Evolutionary conservation across 2,113 vertebrate genomes (phyloP), one percentile per base, ranked within the genome.

Genomic region (Entelurus aequoreus): DNA sequence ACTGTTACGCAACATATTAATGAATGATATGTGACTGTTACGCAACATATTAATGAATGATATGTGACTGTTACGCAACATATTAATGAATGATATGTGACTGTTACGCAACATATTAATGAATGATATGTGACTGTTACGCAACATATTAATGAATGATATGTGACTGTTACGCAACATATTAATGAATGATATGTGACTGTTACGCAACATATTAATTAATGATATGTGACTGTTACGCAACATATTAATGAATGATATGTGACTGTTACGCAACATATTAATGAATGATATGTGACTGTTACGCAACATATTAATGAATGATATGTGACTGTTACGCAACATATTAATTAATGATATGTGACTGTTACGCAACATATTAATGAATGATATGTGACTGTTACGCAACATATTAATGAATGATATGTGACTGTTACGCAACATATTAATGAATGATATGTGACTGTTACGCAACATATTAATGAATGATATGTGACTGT

Each of bases 101-200:
- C 2, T 7, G 47, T n/a, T 48, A 8, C 6, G 8, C 4, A n/a
- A 14, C 19, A 8, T 1, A n/a, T n/a, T n/a, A n/a, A n/a, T n/a
- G n/a, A 28, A 28, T 28, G 65, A 44, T 16, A 72, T 78, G 79
- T 65, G 54, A 44, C 2, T 7, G 47, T n/a, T 48, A 8, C 6
- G 8, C 4, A n/a, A 14, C 19, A 8, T 1, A n/a, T n/a, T n/a
- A n/a, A n/a, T n/a, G n/a, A 28, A 28, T 28, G 65, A 44, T 16
- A 72, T 78, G 79, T 65, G 54, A 44, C 2, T 7, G 47, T n/a
- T 48, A 8, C 6, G 8, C 4, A n/a, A 14, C 19, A 8, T 1
- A n/a, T n/a, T n/a, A n/a, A n/a, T n/a, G n/a, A 28, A 28, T 28
- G 65, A 44, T 16, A 72, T 78, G 79, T 65, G 54, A 44, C 2